Conservation (phyloP, 1,140 invertebrate species). For the Chelonus insularis region DNA sequence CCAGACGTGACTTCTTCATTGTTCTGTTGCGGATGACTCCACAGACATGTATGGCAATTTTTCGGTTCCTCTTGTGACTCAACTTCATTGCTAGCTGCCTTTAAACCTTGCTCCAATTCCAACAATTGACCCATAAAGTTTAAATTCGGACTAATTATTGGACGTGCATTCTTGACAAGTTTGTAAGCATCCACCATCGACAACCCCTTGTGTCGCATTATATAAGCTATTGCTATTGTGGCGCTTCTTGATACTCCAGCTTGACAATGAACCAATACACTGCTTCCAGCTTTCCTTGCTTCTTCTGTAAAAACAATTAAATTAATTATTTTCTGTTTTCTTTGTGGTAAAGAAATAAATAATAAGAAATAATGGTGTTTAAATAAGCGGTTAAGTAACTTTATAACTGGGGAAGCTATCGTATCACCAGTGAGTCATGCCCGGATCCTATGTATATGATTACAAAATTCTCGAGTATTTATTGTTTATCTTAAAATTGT, state of each 20-base stretch:
- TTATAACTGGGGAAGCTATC: conserved; percentile 43
- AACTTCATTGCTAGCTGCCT: conserved; percentile 51
- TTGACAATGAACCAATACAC: conserved; percentile 92
- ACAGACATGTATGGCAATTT: conserved; percentile 60
- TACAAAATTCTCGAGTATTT: not conserved
- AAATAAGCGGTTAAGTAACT: conserved; percentile 40
- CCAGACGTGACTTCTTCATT: conserved; percentile 61
- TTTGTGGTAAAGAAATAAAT: no score
- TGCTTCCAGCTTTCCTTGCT: conserved; percentile 74
- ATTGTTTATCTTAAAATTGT: conserved; percentile 2
- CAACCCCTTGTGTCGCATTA: conserved; percentile 86
- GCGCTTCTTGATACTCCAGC: conserved; percentile 93
- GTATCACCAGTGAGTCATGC: conserved; percentile 48
- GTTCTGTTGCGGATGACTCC: conserved; percentile 58
- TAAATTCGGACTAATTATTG: conserved; percentile 94
- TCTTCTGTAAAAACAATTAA: conserved; percentile 85
- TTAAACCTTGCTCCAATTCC: conserved; percentile 79
- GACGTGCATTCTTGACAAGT: conserved; percentile 80
- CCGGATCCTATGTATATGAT: conserved; percentile 36
- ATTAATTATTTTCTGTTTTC: no score
- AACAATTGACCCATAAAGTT: conserved; percentile 96
- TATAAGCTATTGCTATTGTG: conserved; percentile 92
- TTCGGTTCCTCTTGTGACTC: conserved; percentile 44
- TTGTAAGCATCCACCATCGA: conserved; percentile 90
- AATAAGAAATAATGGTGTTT: no score